Evolutionary conservation across 2,888 invertebrate species (phyloP).

Genomic region (Lasioglossum pauxillum): DNA sequence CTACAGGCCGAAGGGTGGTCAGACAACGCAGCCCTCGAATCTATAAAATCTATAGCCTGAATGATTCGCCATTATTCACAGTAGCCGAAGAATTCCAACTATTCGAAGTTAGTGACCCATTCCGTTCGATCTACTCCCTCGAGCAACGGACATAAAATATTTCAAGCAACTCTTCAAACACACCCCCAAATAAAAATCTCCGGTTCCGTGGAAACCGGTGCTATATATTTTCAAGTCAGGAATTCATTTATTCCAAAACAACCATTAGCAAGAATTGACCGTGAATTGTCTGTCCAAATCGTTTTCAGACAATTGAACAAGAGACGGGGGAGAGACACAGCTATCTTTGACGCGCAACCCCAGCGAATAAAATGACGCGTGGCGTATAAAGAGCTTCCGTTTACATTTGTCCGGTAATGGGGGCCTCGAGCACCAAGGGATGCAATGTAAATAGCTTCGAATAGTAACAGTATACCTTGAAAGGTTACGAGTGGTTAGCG

Average conservation of each 20-base stretch:
- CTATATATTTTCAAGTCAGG: neutral
- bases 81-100: too few relatives aligned
- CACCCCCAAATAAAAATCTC: neutral
- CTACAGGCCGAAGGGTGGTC: neutral
- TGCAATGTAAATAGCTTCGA: neutral
- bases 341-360: neutral
- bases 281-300: constrained; percentile 4
- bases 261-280: neutral
- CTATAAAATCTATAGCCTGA: neutral
- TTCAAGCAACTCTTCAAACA: neutral
- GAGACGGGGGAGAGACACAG: neutral
- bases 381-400: constrained; percentile 43
- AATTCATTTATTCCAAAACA: neutral
- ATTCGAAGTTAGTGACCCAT: neutral
- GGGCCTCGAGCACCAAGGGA: neutral
- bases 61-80: neutral
- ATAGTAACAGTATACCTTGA: neutral
- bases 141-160: neutral
- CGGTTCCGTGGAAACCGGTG: neutral
- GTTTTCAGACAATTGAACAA: constrained; percentile 38
- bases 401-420: constrained; percentile 15
- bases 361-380: constrained; percentile 34
- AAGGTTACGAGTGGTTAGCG: neutral
- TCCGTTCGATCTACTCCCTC: neutral
- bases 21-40: neutral